Evolutionary conservation across 1,140 invertebrate species (phyloP).

Genomic region (Drosophila watanabei): DNA sequence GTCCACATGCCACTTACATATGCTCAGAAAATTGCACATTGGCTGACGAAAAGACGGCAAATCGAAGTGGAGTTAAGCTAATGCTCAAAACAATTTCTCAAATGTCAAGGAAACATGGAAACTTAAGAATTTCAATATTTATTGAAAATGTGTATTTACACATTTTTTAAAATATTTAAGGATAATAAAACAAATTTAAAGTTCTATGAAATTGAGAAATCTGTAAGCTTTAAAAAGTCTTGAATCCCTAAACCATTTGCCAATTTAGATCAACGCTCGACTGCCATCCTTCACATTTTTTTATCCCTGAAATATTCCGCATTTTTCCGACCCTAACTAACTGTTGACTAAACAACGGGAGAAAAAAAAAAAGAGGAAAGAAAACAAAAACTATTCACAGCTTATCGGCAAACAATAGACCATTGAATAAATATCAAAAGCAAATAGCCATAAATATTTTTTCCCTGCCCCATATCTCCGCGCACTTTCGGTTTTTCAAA

Average conservation of each 20-base stretch:
- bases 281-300: neutral
- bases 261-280: constrained; percentile 8
- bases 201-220: neutral
- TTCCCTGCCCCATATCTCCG: constrained; percentile 38
- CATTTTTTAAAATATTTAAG: neutral
- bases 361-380: constrained; percentile 11
- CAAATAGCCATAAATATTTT: constrained; percentile 81
- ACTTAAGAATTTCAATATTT: neutral
- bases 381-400: constrained; percentile 70
- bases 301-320: constrained; percentile 10
- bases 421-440: constrained; percentile 82
- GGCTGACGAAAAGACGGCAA: constrained; percentile 2
- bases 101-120: constrained; percentile 12
- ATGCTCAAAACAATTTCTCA: constrained; percentile 32
- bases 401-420: constrained; percentile 80
- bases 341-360: constrained; percentile 27
- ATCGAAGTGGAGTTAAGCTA: constrained; percentile 1
- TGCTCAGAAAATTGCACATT: constrained; percentile 32
- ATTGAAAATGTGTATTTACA: neutral
- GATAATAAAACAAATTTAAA: neutral
- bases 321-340: constrained; percentile 33
- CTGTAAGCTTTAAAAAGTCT: neutral
- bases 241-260: neutral
- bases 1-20: constrained; percentile 53
- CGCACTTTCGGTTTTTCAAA: constrained; percentile 18